Percentiles rank a stretch among this genome's conserved stretches.
phyloP scores from a whole-genome alignment of 2,888 invertebrate genomes.

The Drosophila limbata region DNA sequence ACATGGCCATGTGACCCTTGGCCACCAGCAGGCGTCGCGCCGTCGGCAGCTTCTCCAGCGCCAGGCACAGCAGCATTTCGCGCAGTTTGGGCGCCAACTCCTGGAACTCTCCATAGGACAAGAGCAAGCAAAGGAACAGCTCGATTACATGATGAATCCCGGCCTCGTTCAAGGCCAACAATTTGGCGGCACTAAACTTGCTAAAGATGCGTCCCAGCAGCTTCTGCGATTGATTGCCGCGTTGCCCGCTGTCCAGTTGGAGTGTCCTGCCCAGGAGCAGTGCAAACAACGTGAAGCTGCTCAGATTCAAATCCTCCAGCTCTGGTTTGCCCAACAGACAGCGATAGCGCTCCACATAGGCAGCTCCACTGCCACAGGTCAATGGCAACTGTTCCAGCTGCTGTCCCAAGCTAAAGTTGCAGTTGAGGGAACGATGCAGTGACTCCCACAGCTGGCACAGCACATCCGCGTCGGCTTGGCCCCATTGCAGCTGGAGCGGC shows the following conservation, averaged over 20 bases:
- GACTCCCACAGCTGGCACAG: constrained; percentile 87
- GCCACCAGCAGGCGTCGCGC: constrained; percentile 81
- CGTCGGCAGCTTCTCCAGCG: constrained; percentile 82
- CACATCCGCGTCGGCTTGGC: constrained; percentile 85
- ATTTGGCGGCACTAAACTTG: constrained; percentile 87
- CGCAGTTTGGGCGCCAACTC: constrained; percentile 83
- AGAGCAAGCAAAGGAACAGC: constrained; percentile 82
- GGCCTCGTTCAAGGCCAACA: constrained; percentile 86
- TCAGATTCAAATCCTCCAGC: constrained; percentile 83
- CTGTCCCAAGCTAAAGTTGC: constrained; percentile 86
- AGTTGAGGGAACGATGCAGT: constrained; percentile 87
- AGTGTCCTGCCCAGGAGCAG: constrained; percentile 85
- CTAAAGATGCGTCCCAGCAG: constrained; percentile 87
- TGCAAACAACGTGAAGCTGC: constrained; percentile 86
- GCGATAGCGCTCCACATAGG: constrained; percentile 84
- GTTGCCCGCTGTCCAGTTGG: constrained; percentile 54
- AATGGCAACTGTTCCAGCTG: constrained; percentile 86
- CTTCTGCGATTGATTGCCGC: constrained; percentile 83
- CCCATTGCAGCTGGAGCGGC: constrained; percentile 85
- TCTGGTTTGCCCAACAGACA: constrained; percentile 77
- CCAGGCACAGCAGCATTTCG: constrained; percentile 83
- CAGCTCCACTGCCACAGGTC: constrained; percentile 75
- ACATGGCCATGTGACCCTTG: constrained; percentile 84
- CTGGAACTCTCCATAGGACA: constrained; percentile 72
- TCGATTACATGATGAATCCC: constrained; percentile 87